Evolutionary conservation across 2,797 vertebrate genomes (phyloP).

Genomic region (Eleutherodactylus coqui): DNA sequence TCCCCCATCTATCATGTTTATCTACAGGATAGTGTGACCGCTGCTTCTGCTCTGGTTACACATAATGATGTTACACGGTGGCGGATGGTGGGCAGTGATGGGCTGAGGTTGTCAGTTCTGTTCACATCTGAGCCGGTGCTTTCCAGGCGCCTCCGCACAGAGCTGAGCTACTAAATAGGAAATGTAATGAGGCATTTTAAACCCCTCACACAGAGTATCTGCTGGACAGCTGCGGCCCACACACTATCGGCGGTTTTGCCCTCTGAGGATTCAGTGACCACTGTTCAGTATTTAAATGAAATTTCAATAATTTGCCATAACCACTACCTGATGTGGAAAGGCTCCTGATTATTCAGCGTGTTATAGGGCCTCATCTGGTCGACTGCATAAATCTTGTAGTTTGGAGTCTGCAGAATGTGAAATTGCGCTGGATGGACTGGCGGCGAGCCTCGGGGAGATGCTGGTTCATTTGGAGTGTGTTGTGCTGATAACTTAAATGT

Average conservation of each 20-base stretch:
- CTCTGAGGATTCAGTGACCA: constrained; percentile 63
- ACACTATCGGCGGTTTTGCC: constrained; percentile 72
- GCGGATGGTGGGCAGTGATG: constrained; percentile 13
- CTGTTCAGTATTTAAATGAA: constrained; percentile 67
- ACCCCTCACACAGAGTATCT: constrained; percentile 69
- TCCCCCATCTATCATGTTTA: not conserved
- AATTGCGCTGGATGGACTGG: not conserved
- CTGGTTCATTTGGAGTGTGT: not conserved
- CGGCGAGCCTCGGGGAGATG: constrained; percentile 10
- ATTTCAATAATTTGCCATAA: constrained; percentile 23
- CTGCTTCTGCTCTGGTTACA: constrained; percentile 36
- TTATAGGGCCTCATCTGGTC: constrained; percentile 40
- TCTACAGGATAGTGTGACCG: not conserved
- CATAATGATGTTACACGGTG: constrained; percentile 40
- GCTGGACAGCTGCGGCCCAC: constrained; percentile 81
- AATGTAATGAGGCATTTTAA: constrained; percentile 72
- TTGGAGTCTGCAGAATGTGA: not conserved
- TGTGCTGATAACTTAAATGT: not conserved
- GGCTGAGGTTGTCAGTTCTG: constrained; percentile 43
- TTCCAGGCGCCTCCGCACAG: constrained; percentile 79
- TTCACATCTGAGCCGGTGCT: constrained; percentile 66
- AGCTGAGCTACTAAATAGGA: constrained; percentile 80
- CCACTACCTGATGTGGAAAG: constrained; percentile 37
- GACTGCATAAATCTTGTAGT: not conserved
- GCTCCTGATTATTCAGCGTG: constrained; percentile 21